Conservation (phyloP, 1,140 invertebrate genomes). For the Colletes latitarsis region DNA sequence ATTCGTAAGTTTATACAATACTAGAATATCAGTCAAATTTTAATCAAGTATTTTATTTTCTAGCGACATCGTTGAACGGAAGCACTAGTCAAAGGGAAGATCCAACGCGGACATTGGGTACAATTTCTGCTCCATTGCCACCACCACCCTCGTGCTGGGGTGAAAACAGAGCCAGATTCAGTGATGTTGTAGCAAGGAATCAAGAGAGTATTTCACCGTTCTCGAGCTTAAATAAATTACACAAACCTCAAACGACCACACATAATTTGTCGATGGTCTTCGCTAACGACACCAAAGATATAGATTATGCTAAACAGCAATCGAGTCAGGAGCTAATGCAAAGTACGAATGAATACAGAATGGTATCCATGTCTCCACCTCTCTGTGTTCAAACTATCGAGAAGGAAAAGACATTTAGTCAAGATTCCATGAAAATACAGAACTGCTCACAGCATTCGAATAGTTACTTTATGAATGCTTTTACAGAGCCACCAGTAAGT, state of each 20-base stretch:
- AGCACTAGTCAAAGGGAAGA: conserved; percentile 66
- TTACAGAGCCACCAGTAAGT: conserved; percentile 68
- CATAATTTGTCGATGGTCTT: conserved; percentile 49
- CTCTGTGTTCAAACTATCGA: conserved; percentile 40
- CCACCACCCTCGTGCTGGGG: conserved; percentile 79
- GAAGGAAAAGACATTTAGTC: conserved; percentile 53
- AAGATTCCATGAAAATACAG: conserved; percentile 60
- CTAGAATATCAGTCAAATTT: neutral
- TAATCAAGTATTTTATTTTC: conserved; percentile 22
- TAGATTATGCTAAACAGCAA: conserved; percentile 60
- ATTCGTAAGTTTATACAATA: too few species aligned
- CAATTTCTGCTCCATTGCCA: conserved; percentile 58
- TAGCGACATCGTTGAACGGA: conserved; percentile 60
- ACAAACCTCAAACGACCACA: conserved; percentile 51
- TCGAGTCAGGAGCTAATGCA: conserved; percentile 57
- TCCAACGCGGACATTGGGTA: conserved; percentile 41
- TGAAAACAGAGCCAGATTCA: conserved; percentile 82
- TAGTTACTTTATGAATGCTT: conserved; percentile 77
- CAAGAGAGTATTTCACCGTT: conserved; percentile 70
- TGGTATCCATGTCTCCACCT: conserved; percentile 52
- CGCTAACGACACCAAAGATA: conserved; percentile 58
- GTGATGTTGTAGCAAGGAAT: conserved; percentile 82
- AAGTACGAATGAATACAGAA: conserved; percentile 61
- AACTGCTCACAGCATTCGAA: conserved; percentile 62
- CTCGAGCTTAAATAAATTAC: conserved; percentile 58